Base-by-base conservation (phyloP, 2,113 vertebrate genomes). In the Gambusia holbrooki region DNA sequence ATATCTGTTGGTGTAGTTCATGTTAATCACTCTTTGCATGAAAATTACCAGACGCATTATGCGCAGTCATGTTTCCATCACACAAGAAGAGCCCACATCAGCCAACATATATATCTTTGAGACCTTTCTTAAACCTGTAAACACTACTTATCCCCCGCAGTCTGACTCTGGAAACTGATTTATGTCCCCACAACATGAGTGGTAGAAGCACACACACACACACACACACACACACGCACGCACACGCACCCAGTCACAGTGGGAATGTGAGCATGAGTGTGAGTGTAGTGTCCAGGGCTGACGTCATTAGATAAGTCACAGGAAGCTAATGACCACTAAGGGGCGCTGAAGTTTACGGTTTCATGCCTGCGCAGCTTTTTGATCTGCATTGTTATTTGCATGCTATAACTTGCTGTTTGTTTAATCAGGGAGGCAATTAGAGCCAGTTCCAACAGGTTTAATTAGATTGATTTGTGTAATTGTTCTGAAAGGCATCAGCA, bases 391-490 rank as follows among this genome's bases (percentile, higher is more conserved):
- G 64, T 83, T 88, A 85, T 86, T 89, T 92, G 68, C 68, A 77
- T 89, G 87, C 85, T 82, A 84, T 69, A 90, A 91, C 83, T 88
- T 91, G 74, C 29, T 91, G 90, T 94, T 94, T 94, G 89, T 91
- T 87, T 90, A 90, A 87, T 90, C 87, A 88, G 72, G 78, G 82
- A 88, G 82, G 84, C 91, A 93, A 93, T 93, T 94, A 93, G 88
- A 91, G 84, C 84, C 81, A 86, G 88, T 92, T 89, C 86, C 83
- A 92, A 91, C 89, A 86, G 82, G 83, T 92, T 90, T 93, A 94
- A 93, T 94, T 86, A 93, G 87, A 92, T 88, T 89, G 79, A 92
- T 92, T 92, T 90, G 77, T 93, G 91, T 90, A 92, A 91, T 92
- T 94, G 90, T 87, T 91, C 90, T 89, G 84, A 92, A 93, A 90